Percentiles rank a stretch among this genome's conserved stretches.
These are phyloP conservation scores for Hypotaenidia okinawae DNA, from an alignment of 2,797 vertebrate species.

Conservation along the genomic window DNA sequence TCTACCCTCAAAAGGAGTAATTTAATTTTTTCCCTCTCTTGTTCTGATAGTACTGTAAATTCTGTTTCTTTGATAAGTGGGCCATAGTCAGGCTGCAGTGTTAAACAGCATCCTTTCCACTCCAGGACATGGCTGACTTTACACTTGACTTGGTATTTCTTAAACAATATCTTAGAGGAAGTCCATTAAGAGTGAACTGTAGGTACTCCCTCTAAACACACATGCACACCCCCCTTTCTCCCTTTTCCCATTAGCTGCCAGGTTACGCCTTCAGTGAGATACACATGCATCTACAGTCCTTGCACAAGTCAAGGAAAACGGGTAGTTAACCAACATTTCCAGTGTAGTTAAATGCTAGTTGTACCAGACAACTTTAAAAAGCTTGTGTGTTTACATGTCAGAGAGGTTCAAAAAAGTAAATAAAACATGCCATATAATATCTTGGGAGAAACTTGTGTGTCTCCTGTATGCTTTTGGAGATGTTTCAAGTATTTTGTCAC, in stretches of 20 bases:
- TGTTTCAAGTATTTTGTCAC: background rate
- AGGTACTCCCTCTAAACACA: background rate
- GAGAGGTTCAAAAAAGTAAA: background rate
- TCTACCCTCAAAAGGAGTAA: background rate
- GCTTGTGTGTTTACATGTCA: background rate
- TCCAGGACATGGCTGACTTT: background rate
- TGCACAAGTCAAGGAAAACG: background rate
- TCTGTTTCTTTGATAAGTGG: background rate
- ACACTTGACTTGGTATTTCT: background rate
- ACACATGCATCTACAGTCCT: background rate
- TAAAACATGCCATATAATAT: background rate
- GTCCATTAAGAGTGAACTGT: background rate
- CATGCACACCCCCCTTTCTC: too few species aligned
- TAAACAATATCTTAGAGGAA: background rate
- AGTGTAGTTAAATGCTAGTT: background rate
- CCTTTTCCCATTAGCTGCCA: background rate
- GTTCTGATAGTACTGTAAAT: background rate
- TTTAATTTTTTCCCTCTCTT: background rate
- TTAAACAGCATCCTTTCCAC: background rate
- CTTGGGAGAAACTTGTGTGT: background rate
- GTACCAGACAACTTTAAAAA: background rate
- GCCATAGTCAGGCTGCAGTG: background rate
- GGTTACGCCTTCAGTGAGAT: background rate
- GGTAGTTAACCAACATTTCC: background rate
- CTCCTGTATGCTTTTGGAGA: background rate